Base-by-base conservation (phyloP, 2,113 vertebrate species). In the Arothron firmamentum region DNA sequence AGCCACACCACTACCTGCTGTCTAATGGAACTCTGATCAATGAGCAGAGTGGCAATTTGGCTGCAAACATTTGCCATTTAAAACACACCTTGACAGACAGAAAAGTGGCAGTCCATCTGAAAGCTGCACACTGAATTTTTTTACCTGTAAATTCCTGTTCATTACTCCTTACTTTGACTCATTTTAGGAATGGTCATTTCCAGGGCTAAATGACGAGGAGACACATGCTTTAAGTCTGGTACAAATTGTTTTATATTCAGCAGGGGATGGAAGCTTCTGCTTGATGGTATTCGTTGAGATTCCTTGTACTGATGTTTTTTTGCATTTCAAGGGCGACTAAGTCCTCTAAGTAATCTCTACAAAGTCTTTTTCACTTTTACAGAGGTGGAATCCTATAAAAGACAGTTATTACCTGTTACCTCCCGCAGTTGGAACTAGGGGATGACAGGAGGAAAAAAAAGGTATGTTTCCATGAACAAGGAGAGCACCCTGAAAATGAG, bases 21-120 rank as follows among this genome's bases (percentile, higher is more conserved):
- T 56, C 31, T 52, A 60, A 70, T 48, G 47, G 56, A 53, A 21
- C 19, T 11, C n/a, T 34, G 18, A n/a, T 25, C 52, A 53, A 56
- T 62, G 28, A n/a, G 19, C 20, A 48, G 56, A 51, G 72, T 41
- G 47, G 52, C 16, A 41, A 2, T 34, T 56, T 18, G 25, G 6
- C 57, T 28, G 10, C 21, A 46, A 6, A 50, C 41, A 57, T 67
- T 23, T 59, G 62, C 16, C 20, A 59, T 50, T 7, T 31, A 6
- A 34, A 58, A 63, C 14, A 19, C 57, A 50, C 43, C 10, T 43
- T 51, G 16, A 54, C n/a, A 7, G 48, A 12, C 31, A 52, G 38
- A 20, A 60, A 17, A 25, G 34, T 18, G 43, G 21, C n/a, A 10
- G 6, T 50, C 55, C 6, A n/a, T 38, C 23, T 66, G 41, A 73